Evolutionary conservation across 1,140 invertebrate genomes (phyloP), one percentile per base, ranked within the genome.

Genomic region (Zelostemma sp.): DNA sequence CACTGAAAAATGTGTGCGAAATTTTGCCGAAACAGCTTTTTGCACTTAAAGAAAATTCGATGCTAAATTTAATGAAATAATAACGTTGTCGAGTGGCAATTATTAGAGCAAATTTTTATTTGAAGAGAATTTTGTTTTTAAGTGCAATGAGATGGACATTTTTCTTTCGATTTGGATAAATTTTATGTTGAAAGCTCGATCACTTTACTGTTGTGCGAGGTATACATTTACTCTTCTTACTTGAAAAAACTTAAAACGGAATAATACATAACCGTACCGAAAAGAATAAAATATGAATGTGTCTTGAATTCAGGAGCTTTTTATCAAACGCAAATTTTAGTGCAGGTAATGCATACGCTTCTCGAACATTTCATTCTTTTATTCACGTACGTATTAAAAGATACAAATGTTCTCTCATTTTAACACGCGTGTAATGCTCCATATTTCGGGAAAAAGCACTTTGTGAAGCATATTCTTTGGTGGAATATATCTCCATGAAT

Each of bases 251-350:
- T 59, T 59, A 25, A 63, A 41, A 47, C 51, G 51, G 59, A 66
- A 59, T 66, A 59, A 66, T 59, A 59, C 43, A 45, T 47, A 58
- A 59, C 67, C 63, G 56, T 49, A 63, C 63, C 55, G 63, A 68
- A 68, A 63, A 68, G 55, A 53, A 31, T 56, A 31, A 61, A 68
- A 59, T 62, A 59, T 16, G 59, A 54, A 58, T 60, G 35, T 59
- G 49, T 38, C 38, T 33, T 49, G 50, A 28, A 69, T 55, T 60
- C 51, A 45, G 51, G 45, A 46, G 17, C 55, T 69, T 69, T 60
- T 60, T 55, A 9, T 51, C 56, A 60, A 55, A 64, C 17, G 35
- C 19, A 15, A 59, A 56, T 69, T 63, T 68, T 19, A 59, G 63
- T 63, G 63, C 46, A 25, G 15, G 15, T 19, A 59, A 63, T 63